Percentiles rank a stretch among this genome's conserved stretches.
Evolutionary conservation across 2,113 vertebrate species (phyloP).

Genomic region (Thunnus thynnus): DNA sequence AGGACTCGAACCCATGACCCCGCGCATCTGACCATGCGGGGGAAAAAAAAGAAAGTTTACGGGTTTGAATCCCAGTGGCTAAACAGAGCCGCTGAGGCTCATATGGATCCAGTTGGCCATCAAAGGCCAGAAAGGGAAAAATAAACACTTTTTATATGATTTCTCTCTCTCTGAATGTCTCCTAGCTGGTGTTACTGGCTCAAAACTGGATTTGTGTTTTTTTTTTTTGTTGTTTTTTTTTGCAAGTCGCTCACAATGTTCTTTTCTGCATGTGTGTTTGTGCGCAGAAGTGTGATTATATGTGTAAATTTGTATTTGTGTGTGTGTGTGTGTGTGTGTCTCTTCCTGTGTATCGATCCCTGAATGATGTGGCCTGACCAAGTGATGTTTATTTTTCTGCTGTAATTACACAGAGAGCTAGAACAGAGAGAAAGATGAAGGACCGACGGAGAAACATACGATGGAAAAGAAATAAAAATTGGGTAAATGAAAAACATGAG

Average conservation of each 20-base stretch:
- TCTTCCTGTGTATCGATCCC: slow-evolving; percentile 39
- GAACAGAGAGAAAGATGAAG: slow-evolving; percentile 21
- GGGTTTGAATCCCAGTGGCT: slow-evolving; percentile 53
- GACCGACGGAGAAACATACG: slow-evolving; percentile 30
- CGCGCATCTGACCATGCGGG: slow-evolving; percentile 47
- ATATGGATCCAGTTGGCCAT: slow-evolving; percentile 75
- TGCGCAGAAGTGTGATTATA: slow-evolving; percentile 5
- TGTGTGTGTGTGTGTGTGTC: background rate
- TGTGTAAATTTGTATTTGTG: slow-evolving; percentile 17
- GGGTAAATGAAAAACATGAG: slow-evolving; percentile 46
- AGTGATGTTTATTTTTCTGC: slow-evolving; percentile 62
- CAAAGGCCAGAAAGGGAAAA: slow-evolving; percentile 70
- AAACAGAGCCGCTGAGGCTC: slow-evolving; percentile 43
- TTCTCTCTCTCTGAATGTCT: slow-evolving; percentile 44
- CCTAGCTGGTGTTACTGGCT: slow-evolving; percentile 25
- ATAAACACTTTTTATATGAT: slow-evolving; percentile 74
- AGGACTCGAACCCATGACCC: slow-evolving; percentile 52
- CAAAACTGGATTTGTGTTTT: slow-evolving; percentile 7
- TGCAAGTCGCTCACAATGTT: background rate
- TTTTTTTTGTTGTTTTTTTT: too few relatives aligned
- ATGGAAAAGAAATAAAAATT: slow-evolving; percentile 26
- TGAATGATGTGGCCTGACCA: slow-evolving; percentile 61
- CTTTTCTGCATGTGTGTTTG: slow-evolving; percentile 7
- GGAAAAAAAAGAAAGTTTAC: slow-evolving; percentile 56
- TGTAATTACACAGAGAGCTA: slow-evolving; percentile 51